phyloP scores from a whole-genome alignment of 2,888 invertebrate genomes.

The Lysandra bellargus region DNA sequence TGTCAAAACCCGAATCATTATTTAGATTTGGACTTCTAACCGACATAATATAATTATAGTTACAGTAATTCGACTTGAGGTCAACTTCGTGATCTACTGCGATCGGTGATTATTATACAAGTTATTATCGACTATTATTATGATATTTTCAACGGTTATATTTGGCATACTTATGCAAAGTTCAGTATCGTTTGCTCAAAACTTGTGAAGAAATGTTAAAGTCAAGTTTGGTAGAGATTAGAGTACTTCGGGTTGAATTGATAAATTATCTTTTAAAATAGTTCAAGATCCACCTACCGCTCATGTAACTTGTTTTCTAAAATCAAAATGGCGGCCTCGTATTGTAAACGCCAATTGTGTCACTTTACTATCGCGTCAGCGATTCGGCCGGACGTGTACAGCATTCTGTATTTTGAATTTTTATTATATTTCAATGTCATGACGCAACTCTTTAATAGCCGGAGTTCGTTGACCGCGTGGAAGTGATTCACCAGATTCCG shows the following conservation, averaged over 20 bases:
- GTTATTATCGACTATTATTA: not conserved
- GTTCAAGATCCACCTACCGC: constrained; percentile 28
- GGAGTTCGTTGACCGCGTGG: not conserved
- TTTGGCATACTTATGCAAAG: not conserved
- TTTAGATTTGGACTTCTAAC: not conserved
- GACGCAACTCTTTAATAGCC: constrained; percentile 15
- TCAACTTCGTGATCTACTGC: not conserved
- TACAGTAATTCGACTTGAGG: not conserved
- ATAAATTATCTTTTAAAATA: not conserved
- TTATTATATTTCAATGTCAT: constrained; percentile 21
- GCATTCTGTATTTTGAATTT: constrained; percentile 4
- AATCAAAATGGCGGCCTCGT: constrained; percentile 19
- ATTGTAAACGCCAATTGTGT: constrained; percentile 13
- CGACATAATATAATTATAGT: not conserved
- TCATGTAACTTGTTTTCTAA: not conserved
- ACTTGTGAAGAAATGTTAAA: not conserved
- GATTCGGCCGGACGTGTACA: constrained; percentile 11
- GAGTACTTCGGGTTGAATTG: too few species aligned
- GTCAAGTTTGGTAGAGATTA: not conserved
- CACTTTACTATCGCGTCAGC: constrained; percentile 5
- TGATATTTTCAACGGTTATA: not conserved
- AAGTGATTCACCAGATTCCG: constrained; percentile 14
- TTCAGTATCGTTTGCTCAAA: not conserved
- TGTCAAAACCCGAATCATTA: not conserved
- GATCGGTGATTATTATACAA: not conserved